phyloP scores from a whole-genome alignment of 2,888 invertebrate species.

The Ypsolopha scabrella region DNA sequence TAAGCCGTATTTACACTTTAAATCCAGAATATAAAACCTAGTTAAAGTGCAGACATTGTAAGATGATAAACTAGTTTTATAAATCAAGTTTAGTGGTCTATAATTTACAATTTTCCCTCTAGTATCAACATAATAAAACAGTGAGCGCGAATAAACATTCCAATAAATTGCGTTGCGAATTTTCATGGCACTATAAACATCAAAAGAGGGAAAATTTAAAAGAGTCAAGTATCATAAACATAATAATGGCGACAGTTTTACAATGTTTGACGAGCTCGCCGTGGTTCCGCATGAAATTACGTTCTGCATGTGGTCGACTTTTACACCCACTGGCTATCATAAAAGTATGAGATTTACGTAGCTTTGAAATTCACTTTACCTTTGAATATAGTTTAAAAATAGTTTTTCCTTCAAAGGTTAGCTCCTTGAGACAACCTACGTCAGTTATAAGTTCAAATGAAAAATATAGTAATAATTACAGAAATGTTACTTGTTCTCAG shows the following conservation, averaged over 20 bases:
- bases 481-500: no score
- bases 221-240: slow-evolving; percentile 19
- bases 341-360: neutral
- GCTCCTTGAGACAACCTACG: no score
- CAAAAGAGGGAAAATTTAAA: slow-evolving; percentile 34
- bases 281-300: slow-evolving; percentile 5
- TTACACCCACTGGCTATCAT: neutral
- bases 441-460: no score
- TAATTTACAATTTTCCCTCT: slow-evolving; percentile 49
- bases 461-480: no score
- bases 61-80: neutral
- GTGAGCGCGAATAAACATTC: slow-evolving; percentile 10
- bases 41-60: slow-evolving; percentile 13
- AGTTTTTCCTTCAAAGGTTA: no score
- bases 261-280: slow-evolving; percentile 7
- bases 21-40: neutral
- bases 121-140: slow-evolving; percentile 26
- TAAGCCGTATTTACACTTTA: no score
- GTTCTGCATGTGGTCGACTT: neutral
- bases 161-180: slow-evolving; percentile 23
- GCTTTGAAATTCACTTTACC: neutral
- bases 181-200: slow-evolving; percentile 28
- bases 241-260: slow-evolving; percentile 17
- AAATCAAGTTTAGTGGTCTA: slow-evolving; percentile 48
- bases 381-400: neutral